Conservation (phyloP, 2,113 vertebrate genomes). For the Chaetura pelagica region DNA sequence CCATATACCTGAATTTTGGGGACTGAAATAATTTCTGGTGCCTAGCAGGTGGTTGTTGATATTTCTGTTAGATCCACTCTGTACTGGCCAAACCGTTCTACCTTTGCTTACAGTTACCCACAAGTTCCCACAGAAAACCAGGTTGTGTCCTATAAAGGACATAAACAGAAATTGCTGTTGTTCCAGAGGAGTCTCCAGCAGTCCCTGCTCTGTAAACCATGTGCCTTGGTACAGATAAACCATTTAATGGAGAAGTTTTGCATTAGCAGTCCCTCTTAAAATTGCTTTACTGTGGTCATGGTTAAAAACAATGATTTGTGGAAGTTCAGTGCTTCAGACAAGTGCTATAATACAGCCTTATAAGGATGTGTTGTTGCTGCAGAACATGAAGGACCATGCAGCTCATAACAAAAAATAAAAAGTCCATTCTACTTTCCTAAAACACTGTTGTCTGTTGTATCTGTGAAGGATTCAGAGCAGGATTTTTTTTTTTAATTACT, state of each 20-base stretch:
- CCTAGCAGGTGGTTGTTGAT: background rate
- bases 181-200: background rate
- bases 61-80: background rate
- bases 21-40: background rate
- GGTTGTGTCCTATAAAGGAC: conserved; percentile 9
- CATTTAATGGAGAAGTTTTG: background rate
- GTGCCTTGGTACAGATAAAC: background rate
- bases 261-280: background rate
- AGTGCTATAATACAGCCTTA: background rate
- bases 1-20: background rate
- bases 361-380: background rate
- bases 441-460: background rate
- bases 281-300: background rate
- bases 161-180: background rate
- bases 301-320: background rate
- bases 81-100: background rate
- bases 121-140: background rate
- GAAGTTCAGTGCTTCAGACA: background rate
- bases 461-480: background rate
- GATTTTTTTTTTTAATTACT: background rate
- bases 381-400: background rate
- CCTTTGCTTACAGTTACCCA: background rate
- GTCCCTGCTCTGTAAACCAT: background rate
- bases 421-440: background rate
- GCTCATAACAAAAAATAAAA: background rate